phyloP scores from a whole-genome alignment of 2,797 vertebrate genomes.

The Etheostoma nigrum region DNA sequence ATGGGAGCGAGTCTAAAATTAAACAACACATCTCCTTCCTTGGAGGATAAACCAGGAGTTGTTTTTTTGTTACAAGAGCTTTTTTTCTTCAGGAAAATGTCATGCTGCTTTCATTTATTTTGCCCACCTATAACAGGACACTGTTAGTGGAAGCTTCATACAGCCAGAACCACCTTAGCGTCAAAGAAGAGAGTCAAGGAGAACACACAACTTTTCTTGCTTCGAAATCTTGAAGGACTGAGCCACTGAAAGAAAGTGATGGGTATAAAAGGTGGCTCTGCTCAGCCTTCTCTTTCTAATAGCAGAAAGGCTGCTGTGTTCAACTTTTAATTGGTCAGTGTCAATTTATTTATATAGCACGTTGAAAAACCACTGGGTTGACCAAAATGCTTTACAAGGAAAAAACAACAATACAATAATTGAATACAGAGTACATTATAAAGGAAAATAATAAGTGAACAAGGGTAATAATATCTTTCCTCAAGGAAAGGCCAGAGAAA shows the following conservation, averaged over 20 bases:
- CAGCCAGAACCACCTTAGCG: slow-evolving; percentile 26
- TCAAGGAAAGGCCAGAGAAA: too few species aligned
- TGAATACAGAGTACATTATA: too few species aligned
- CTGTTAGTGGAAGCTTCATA: slow-evolving; percentile 30
- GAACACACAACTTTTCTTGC: slow-evolving; percentile 7
- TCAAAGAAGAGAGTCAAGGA: slow-evolving; percentile 43
- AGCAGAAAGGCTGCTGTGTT: neutral
- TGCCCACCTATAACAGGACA: slow-evolving; percentile 11
- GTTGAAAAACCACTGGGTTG: too few species aligned
- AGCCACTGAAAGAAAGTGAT: neutral
- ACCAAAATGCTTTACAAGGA: too few species aligned
- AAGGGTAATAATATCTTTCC: too few species aligned
- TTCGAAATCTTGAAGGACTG: neutral
- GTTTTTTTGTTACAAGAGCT: neutral
- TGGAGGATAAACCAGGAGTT: slow-evolving; percentile 12
- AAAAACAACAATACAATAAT: too few species aligned
- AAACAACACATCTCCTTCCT: slow-evolving; percentile 7
- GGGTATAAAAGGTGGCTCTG: neutral
- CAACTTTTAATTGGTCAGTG: neutral
- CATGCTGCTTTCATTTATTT: slow-evolving; percentile 45
- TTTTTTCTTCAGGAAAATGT: slow-evolving; percentile 48
- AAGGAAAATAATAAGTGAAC: too few species aligned
- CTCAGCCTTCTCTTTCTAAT: neutral
- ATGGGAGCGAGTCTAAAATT: slow-evolving; percentile 1
- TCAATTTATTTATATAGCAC: too few species aligned